Evolutionary conservation across 1,140 invertebrate species (phyloP).

Genomic region (Anastatus disparis): DNA sequence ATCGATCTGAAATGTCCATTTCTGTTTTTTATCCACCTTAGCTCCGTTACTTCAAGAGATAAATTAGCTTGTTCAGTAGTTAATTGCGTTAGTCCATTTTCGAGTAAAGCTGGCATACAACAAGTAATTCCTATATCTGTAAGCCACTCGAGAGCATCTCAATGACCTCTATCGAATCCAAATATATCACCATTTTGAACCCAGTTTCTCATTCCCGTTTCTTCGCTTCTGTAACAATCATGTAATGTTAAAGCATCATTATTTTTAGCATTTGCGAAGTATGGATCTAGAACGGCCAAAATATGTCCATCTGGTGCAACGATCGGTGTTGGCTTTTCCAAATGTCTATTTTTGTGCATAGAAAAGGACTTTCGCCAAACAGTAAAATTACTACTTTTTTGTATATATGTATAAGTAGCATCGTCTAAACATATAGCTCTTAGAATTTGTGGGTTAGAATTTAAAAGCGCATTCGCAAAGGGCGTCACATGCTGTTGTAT

Average conservation of each 20-base stretch:
- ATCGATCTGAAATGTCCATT: constrained; percentile 41
- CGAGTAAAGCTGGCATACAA: constrained; percentile 12
- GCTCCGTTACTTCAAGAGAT: constrained; percentile 34
- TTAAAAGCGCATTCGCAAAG: constrained; percentile 17
- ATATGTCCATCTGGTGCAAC: constrained; percentile 33
- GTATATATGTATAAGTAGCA: constrained; percentile 13
- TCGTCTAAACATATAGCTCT: constrained; percentile 22
- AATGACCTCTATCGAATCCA: background rate
- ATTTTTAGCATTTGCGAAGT: constrained; percentile 28
- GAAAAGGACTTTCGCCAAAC: constrained; percentile 17
- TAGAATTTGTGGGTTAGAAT: background rate
- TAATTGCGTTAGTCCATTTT: constrained; percentile 1
- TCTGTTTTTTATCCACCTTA: constrained; percentile 42
- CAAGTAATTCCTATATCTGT: background rate
- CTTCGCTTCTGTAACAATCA: background rate
- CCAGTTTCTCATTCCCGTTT: background rate
- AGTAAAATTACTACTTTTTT: background rate
- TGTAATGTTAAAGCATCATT: constrained; percentile 32
- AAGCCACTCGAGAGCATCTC: background rate
- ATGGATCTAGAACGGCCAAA: constrained; percentile 5
- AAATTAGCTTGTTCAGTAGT: constrained; percentile 29
- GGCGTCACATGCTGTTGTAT: background rate
- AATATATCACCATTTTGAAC: background rate
- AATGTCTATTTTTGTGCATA: constrained; percentile 15
- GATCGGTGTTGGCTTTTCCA: constrained; percentile 10